Base-by-base conservation (phyloP, 1,140 invertebrate genomes). In the Maconellicoccus hirsutus region DNA sequence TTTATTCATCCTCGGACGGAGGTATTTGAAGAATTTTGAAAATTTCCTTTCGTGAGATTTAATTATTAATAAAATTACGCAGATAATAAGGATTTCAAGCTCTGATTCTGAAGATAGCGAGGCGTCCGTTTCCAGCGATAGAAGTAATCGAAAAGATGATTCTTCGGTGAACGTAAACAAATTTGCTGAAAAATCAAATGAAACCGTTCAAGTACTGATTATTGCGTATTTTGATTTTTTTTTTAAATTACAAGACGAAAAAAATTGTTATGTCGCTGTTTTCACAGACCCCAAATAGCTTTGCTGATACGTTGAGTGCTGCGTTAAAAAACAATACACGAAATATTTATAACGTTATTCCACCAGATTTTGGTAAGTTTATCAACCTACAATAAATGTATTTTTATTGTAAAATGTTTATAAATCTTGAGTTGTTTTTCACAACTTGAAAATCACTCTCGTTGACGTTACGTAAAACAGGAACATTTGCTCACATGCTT, bases 41-140 rank as follows among this genome's bases (percentile, higher is more conserved):
- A 52, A 52, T 16, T 52, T 52, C n/a, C 42, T n/a, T n/a, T n/a
- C n/a, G n/a, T n/a, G 29, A 52, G 10, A 14, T 52, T 52, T 52
- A 52, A 52, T 52, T 14, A 6, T 4, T 52, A 52, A 3, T 52
- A 52, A 52, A 16, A 8, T 52, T 66, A 8, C n/a, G 3, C 6
- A 66, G 61, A 25, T 66, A 14, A 66, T 66, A 25, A 23, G 25
- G 25, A 66, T 66, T 23, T 66, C 61, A 12, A 66, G 61, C 21
- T 66, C 61, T 25, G 61, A 66, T 66, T 25, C 22, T 19, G 61
- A 66, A 66, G 61, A 26, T 10, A 66, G 61, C 19, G 61, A 66
- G 10, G 25, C 16, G 10, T 66, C 61, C 10, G 21, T 66, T 26
- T 22, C 61, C 1, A 23, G 61, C 25, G 61, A 66, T 10, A 23